Percentiles rank a stretch among this genome's conserved stretches.
Evolutionary conservation across 2,113 vertebrate genomes (phyloP).

Genomic region (Apodemus speciosus): DNA sequence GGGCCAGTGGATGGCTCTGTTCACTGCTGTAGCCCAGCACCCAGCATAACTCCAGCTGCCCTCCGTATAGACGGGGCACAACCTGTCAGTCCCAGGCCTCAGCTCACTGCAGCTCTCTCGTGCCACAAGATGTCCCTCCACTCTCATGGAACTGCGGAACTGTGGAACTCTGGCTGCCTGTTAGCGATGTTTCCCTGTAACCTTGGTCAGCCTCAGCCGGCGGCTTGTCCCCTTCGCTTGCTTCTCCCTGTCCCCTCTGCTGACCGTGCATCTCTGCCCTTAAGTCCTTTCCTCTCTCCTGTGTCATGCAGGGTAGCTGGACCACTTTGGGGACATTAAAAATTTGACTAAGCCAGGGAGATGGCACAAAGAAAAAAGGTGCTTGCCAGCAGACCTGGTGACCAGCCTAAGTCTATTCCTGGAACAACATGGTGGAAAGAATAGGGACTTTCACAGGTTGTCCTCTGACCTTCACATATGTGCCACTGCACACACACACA

Average conservation of each 20-base stretch:
- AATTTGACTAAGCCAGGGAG: neutral
- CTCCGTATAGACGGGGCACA: neutral
- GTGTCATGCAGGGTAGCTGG: neutral
- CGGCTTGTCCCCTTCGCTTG: neutral
- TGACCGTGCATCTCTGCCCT: neutral
- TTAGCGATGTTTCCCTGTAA: neutral
- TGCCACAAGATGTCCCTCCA: neutral
- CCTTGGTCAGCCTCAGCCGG: neutral
- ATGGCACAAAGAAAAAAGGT: neutral
- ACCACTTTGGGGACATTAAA: neutral
- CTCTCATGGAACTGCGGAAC: neutral
- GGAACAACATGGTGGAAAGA: neutral
- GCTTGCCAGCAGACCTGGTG: neutral
- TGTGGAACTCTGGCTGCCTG: neutral
- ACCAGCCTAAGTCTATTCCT: neutral
- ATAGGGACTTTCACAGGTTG: neutral
- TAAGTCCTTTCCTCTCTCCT: neutral
- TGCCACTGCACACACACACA: too few species aligned
- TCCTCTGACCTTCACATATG: neutral
- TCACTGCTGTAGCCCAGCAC: neutral
- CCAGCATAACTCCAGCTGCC: neutral
- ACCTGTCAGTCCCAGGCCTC: neutral
- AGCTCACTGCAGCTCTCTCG: neutral
- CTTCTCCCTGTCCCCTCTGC: neutral
- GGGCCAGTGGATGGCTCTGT: neutral